Evolutionary conservation across 2,888 invertebrate genomes (phyloP), one percentile per base, ranked within the genome.

Genomic region (Euspilapteryx auroguttella): DNA sequence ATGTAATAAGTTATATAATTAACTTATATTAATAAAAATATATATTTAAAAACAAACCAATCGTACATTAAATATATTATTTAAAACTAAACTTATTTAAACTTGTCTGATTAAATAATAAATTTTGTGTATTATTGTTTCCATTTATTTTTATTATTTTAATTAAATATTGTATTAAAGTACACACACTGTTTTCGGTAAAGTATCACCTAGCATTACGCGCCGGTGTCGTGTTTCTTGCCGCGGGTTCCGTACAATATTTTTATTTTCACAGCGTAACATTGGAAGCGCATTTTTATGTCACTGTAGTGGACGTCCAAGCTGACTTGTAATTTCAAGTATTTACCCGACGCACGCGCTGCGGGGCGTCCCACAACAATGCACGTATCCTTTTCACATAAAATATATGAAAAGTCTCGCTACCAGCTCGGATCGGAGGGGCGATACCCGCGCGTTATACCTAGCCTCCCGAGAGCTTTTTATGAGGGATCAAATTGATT

Each of bases 401-500:
- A 75, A 73, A 73, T 71, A 73, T 69, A 69, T 68, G 68, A 65
- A 69, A 71, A 69, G 55, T 63, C 62, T 51, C 46, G 55, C 68
- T 62, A 63, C 62, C 63, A 48, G 44, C 53, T 54, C 54, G 71
- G 69, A 73, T 71, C 66, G 63, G 46, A 54, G 45, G 45, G 34
- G 50, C 54, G 73, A 73, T 73, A 75, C 50, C 49, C 41, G 42
- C 43, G 57, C 48, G 64, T 64, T 66, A 64, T 66, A 51, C 49
- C 58, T 57, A 53, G 59, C 61, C 56, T 58, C 51, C 69, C 52
- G 57, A 63, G 65, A 63, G 59, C 58, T 71, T 75, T 71, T 73
- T 75, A 71, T 65, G 66, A 65, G 68, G 68, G 68, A 71, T 73
- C 68, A 71, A 75, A 75, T 75, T 73, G 75, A 75, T 75, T 71